Conservation (phyloP, 2,797 vertebrate species). For the Serranus cabrilla region DNA sequence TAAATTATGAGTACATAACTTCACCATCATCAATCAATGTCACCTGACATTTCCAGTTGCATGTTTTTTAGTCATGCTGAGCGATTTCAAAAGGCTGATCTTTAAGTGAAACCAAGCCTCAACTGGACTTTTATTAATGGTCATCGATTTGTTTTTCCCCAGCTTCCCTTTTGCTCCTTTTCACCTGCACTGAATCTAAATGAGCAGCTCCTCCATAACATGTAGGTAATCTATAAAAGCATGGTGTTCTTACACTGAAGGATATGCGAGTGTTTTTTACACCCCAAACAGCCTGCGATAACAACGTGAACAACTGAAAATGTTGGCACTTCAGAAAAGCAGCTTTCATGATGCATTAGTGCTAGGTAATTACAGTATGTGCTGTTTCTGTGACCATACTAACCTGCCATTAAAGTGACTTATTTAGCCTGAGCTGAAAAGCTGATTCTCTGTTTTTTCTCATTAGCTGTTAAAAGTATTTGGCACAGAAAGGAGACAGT, state of each 20-base stretch:
- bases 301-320: neutral
- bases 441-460: conserved; percentile 46
- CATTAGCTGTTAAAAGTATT: conserved; percentile 29
- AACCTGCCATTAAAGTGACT: conserved; percentile 43
- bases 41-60: conserved; percentile 49
- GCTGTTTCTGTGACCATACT: conserved; percentile 27
- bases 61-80: conserved; percentile 46
- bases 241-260: neutral
- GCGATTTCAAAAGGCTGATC: conserved; percentile 47
- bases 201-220: conserved; percentile 17
- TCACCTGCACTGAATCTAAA: conserved; percentile 34
- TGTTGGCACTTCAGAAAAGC: conserved; percentile 14
- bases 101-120: conserved; percentile 29
- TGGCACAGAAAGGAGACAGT: conserved; percentile 21
- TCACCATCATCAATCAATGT: conserved; percentile 40
- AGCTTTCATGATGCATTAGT: conserved; percentile 43
- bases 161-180: conserved; percentile 45
- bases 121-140: conserved; percentile 38
- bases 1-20: neutral
- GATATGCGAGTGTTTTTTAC: neutral
- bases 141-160: conserved; percentile 55
- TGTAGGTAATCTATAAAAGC: conserved; percentile 17
- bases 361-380: conserved; percentile 15
- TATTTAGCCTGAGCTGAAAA: conserved; percentile 21
- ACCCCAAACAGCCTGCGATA: neutral